Evolutionary conservation across 2,797 vertebrate species (phyloP).

Genomic region (Enteromius anoplus): DNA sequence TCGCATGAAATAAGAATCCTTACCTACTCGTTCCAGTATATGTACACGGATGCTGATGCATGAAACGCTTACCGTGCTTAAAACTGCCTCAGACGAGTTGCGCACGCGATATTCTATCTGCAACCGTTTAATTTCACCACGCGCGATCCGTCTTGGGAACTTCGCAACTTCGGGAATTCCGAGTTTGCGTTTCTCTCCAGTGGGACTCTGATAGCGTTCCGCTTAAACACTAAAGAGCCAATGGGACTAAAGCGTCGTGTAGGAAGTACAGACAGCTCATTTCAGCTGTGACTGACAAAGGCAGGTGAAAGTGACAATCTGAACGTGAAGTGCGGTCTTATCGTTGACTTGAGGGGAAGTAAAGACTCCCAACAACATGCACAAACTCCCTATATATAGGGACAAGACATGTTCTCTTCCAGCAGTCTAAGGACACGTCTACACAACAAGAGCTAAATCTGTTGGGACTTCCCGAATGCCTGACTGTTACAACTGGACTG

Average conservation of each 20-base stretch:
- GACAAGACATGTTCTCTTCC: constrained; percentile 60
- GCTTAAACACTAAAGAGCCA: constrained; percentile 59
- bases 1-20: not conserved
- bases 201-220: constrained; percentile 63
- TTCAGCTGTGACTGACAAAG: constrained; percentile 71
- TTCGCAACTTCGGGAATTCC: constrained; percentile 80
- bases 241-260: constrained; percentile 65
- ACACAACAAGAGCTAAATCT: constrained; percentile 72
- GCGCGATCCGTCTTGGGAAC: constrained; percentile 64
- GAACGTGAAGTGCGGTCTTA: constrained; percentile 48
- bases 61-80: constrained; percentile 20
- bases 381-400: constrained; percentile 61
- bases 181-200: constrained; percentile 67
- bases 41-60: not conserved
- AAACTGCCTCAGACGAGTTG: not conserved
- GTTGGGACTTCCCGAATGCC: constrained; percentile 70
- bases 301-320: constrained; percentile 74
- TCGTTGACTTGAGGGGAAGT: constrained; percentile 64
- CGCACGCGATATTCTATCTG: not conserved
- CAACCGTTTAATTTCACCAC: not conserved
- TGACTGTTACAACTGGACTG: constrained; percentile 56
- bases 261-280: constrained; percentile 50
- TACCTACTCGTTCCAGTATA: not conserved
- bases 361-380: constrained; percentile 43
- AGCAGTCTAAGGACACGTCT: constrained; percentile 78